Conservation (phyloP, 2,888 invertebrate species). For the Drosophila gaucha region DNA sequence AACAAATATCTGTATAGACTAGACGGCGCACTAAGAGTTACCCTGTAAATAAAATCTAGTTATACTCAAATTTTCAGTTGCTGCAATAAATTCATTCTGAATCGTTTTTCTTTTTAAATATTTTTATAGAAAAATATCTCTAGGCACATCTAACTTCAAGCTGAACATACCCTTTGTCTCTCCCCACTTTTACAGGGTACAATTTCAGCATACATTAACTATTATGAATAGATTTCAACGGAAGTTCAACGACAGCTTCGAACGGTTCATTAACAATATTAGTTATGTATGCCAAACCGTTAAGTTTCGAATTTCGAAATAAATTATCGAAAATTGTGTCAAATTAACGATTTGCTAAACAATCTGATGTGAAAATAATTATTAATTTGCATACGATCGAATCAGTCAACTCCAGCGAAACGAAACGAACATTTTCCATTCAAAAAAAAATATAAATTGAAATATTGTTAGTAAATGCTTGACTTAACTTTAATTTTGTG, state of each 20-base stretch:
- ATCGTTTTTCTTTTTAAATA: neutral
- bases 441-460: slow-evolving; percentile 4
- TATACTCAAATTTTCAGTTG: no score
- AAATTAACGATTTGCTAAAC: slow-evolving; percentile 45
- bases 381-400: slow-evolving; percentile 42
- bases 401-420: slow-evolving; percentile 2
- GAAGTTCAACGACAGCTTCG: slow-evolving; percentile 23
- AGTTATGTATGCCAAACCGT: slow-evolving; percentile 30
- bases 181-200: no score
- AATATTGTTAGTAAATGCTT: slow-evolving; percentile 4
- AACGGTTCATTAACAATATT: slow-evolving; percentile 29
- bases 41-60: slow-evolving; percentile 3
- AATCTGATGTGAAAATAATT: slow-evolving; percentile 15
- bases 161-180: neutral
- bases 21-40: neutral
- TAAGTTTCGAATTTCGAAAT: slow-evolving; percentile 13
- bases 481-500: slow-evolving; percentile 5
- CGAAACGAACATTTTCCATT: slow-evolving; percentile 1
- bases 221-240: slow-evolving; percentile 11
- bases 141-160: neutral
- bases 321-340: slow-evolving; percentile 53
- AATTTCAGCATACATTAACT: slow-evolving; percentile 2
- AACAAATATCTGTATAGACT: neutral
- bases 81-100: no score
- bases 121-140: slow-evolving; percentile 1